A percentile compares a stretch with the other conserved stretches of the same genome.
phyloP scores from a whole-genome alignment of 2,797 vertebrate species.

The Euphonia xanthogaster region DNA sequence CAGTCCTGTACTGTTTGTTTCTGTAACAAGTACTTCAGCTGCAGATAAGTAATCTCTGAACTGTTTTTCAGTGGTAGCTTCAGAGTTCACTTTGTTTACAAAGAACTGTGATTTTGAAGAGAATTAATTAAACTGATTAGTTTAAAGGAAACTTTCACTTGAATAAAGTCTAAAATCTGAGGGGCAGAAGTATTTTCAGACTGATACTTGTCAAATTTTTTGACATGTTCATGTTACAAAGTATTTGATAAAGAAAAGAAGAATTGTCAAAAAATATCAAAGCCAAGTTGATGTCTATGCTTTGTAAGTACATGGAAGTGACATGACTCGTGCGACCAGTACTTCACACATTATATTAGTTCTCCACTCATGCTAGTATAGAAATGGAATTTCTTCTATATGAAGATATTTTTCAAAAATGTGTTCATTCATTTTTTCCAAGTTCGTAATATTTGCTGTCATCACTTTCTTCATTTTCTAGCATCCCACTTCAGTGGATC shows the following conservation, averaged over 20 bases:
- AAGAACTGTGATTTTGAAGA: background rate
- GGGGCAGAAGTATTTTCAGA: background rate
- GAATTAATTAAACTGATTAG: background rate
- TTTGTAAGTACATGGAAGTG: background rate
- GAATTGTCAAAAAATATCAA: background rate
- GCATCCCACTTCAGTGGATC: background rate
- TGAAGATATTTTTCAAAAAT: background rate
- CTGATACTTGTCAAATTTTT: background rate
- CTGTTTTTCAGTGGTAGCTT: background rate
- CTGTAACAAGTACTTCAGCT: background rate
- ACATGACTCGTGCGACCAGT: background rate
- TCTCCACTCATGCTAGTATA: background rate
- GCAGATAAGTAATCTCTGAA: background rate
- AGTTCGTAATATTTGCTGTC: background rate
- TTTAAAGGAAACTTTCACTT: background rate
- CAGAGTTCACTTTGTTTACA: background rate
- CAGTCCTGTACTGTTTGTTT: background rate
- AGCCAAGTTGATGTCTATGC: background rate
- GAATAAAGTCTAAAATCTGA: background rate
- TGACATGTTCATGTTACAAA: background rate
- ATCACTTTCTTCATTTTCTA: background rate
- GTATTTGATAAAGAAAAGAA: background rate
- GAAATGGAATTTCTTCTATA: background rate
- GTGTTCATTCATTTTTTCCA: background rate
- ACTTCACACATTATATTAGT: background rate